Conservation (phyloP, 2,113 vertebrate species). For the Uropsilus gracilis region DNA sequence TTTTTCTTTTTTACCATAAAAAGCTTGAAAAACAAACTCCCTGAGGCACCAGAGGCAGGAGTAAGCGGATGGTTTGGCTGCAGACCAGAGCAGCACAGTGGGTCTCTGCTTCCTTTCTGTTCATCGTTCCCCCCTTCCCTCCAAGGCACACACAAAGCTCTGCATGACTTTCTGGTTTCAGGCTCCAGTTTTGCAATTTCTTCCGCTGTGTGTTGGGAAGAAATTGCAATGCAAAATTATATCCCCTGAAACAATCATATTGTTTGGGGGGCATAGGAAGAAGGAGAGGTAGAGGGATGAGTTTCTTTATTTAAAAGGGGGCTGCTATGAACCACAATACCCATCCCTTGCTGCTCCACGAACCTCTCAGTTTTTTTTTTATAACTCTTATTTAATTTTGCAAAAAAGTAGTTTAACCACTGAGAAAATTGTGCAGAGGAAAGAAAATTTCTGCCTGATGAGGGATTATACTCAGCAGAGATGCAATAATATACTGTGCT, state of each 20-base stretch:
- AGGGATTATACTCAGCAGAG: slow-evolving; percentile 77
- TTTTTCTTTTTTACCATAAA: slow-evolving; percentile 68
- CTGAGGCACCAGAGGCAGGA: slow-evolving; percentile 74
- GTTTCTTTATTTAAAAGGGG: background rate
- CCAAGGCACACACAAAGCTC: slow-evolving; percentile 76
- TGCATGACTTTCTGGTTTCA: slow-evolving; percentile 80
- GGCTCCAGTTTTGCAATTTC: slow-evolving; percentile 81
- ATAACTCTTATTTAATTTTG: slow-evolving; percentile 80
- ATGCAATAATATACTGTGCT: slow-evolving; percentile 59
- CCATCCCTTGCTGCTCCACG: slow-evolving; percentile 59
- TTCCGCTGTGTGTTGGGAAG: slow-evolving; percentile 59
- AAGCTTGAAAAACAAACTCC: slow-evolving; percentile 81
- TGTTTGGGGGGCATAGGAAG: slow-evolving; percentile 61
- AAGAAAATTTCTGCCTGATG: slow-evolving; percentile 81
- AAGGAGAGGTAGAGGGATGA: slow-evolving; percentile 66
- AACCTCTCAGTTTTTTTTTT: slow-evolving; percentile 53
- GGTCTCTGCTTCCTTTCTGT: slow-evolving; percentile 79
- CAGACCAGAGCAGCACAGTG: slow-evolving; percentile 78
- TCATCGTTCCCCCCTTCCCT: slow-evolving; percentile 69
- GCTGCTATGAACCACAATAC: slow-evolving; percentile 44
- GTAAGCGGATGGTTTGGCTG: slow-evolving; percentile 77
- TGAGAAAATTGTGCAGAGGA: slow-evolving; percentile 80
- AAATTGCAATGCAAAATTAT: slow-evolving; percentile 84
- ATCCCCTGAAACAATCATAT: slow-evolving; percentile 77
- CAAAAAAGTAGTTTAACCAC: slow-evolving; percentile 75